Base-by-base conservation (phyloP, 2,797 vertebrate species). In the Eupleurogrammus muticus region DNA sequence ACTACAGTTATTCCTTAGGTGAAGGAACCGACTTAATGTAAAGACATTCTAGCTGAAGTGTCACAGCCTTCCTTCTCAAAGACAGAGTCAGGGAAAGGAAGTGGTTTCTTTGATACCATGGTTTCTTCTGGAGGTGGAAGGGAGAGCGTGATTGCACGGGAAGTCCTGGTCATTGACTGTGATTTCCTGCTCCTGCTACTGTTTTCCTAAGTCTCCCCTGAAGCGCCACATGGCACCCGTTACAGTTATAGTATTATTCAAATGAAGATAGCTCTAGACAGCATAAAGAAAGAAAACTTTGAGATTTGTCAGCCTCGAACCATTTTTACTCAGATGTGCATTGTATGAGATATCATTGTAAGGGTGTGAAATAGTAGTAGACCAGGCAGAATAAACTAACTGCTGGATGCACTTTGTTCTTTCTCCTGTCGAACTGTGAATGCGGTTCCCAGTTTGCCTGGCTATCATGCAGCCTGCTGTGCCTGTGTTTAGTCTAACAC, bases 161-260 rank as follows among this genome's bases (percentile, higher is more conserved):
- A 95, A 94, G 87, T 84, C 32, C 89, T 85, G 87, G 83, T 90
- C 82, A 81, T 80, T 92, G 85, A 82, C 83, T 89, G 88, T 92
- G 79, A 87, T 93, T 95, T 95, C 94, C 95, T 95, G 90, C 72
- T 84, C 80, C 46, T n/a, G 86, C 93, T 93, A 85, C 92, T 94
- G 93, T 90, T 95, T 91, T 87, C 79, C 60, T 67, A 83, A 83
- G 70, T 75, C 77, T 81, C 66, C 63, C 40, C 73, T 73, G 21
- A 77, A 82, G 52, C 52, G 34, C 80, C 44, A 73, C 70, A 65
- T 28, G 70, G 70, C 75, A 68, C 62, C 46, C 67, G 55, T 70
- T 66, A 60, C 68, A 66, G 52, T 77, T 69, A 44, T 34, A 67
- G 34, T 52, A 17, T 57, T 54, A 57, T 24, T 75, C 6, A 68